Evolutionary conservation across 2,113 vertebrate species (phyloP).

Genomic region (Chionodraco myersi): DNA sequence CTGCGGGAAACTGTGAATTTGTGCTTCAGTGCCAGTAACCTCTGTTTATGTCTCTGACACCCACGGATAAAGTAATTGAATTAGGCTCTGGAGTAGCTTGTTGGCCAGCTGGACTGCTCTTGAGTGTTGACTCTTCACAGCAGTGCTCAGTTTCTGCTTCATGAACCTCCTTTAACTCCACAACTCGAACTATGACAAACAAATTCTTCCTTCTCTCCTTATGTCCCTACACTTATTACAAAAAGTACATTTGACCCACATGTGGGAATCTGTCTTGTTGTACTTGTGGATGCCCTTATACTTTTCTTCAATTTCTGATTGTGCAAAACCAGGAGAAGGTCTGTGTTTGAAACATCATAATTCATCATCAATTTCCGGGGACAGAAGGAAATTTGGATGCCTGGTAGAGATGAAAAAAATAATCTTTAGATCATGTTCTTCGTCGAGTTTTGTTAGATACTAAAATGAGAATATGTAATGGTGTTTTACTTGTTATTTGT

Average conservation of each 20-base stretch:
- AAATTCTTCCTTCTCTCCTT: background rate
- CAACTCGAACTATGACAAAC: constrained; percentile 14
- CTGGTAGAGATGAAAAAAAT: background rate
- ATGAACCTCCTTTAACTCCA: constrained; percentile 10
- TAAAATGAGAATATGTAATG: constrained; percentile 9
- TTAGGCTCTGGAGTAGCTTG: constrained; percentile 26
- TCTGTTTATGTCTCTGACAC: constrained; percentile 28
- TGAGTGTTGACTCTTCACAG: constrained; percentile 7
- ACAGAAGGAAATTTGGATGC: background rate
- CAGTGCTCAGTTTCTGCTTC: background rate
- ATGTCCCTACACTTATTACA: background rate
- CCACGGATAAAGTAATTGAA: constrained; percentile 40
- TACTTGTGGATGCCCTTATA: constrained; percentile 1
- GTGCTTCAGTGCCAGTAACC: constrained; percentile 9
- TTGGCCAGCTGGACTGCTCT: constrained; percentile 30
- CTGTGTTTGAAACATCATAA: constrained; percentile 4
- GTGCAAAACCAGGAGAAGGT: constrained; percentile 3
- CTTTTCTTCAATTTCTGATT: background rate
- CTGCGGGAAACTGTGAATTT: constrained; percentile 7
- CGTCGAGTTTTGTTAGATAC: background rate
- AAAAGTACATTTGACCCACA: no score
- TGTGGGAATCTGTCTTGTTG: background rate
- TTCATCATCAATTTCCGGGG: background rate
- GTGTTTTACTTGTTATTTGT: constrained; percentile 12
- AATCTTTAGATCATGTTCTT: constrained; percentile 14